These are phyloP conservation scores for Phylloscopus trochilus DNA, from an alignment of 2,113 vertebrate species.

Conservation along the genomic window DNA sequence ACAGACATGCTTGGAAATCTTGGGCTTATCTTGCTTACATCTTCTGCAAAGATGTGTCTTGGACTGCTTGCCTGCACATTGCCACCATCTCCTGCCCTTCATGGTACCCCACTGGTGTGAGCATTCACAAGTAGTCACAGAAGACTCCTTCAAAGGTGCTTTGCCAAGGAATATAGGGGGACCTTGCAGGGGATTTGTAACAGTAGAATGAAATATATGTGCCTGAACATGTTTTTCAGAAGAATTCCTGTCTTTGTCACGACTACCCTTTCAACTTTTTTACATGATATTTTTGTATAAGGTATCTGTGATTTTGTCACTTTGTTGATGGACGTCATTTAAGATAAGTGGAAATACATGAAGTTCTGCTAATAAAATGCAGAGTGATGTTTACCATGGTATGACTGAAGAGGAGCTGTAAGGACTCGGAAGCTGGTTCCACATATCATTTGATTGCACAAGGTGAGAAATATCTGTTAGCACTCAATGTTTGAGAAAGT, in stretches of 20 bases:
- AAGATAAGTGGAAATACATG: neutral
- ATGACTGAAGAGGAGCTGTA: neutral
- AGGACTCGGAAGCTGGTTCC: neutral
- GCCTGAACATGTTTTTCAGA: neutral
- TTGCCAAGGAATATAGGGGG: neutral
- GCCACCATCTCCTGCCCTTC: neutral
- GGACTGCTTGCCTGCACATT: rapidly evolving
- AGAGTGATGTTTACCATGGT: neutral
- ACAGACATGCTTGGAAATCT: neutral
- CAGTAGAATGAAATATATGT: neutral
- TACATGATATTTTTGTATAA: neutral
- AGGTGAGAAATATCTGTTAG: neutral
- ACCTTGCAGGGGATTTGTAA: neutral
- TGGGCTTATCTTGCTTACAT: neutral
- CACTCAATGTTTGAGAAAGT: neutral
- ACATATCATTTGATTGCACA: neutral
- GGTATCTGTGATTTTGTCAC: neutral
- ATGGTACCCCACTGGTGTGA: rapidly evolving
- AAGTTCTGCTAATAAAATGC: neutral
- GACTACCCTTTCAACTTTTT: neutral
- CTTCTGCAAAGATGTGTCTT: neutral
- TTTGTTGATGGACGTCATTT: neutral
- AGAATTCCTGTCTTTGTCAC: neutral
- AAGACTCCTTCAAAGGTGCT: neutral
- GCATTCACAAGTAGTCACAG: rapidly evolving